A percentile compares a stretch with the other conserved stretches of the same genome.
Evolutionary conservation across 2,888 invertebrate genomes (phyloP).

Genomic region (Gerris lacustris): DNA sequence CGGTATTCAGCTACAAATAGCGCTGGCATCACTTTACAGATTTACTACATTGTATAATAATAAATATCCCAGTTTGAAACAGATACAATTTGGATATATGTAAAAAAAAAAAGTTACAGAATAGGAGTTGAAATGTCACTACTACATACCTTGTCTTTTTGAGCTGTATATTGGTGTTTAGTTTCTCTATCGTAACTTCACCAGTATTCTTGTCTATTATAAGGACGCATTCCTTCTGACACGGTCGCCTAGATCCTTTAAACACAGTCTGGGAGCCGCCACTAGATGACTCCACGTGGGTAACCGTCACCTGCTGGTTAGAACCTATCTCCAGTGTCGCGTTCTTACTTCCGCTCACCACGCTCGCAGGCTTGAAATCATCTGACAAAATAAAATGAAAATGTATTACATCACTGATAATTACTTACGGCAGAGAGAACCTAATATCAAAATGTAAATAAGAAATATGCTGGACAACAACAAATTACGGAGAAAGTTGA

Average conservation of each 20-base stretch:
- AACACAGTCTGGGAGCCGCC: conserved; percentile 85
- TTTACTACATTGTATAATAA: too few relatives aligned
- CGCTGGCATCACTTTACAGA: too few relatives aligned
- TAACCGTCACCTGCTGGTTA: conserved; percentile 77
- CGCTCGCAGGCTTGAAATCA: conserved; percentile 98
- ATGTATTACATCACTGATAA: conserved; percentile 11
- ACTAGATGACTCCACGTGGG: conserved; percentile 75
- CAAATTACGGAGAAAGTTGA: too few relatives aligned
- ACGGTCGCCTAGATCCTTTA: conserved; percentile 84
- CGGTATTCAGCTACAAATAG: too few relatives aligned
- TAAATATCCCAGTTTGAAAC: too few relatives aligned
- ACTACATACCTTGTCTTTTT: conserved; percentile 75
- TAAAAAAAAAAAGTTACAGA: too few relatives aligned
- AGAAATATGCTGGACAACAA: neutral
- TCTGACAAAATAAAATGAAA: conserved; percentile 47
- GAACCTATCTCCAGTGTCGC: conserved; percentile 83
- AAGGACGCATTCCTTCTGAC: conserved; percentile 87
- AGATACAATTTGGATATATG: too few relatives aligned
- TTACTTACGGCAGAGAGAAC: neutral
- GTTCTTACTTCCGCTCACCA: conserved; percentile 83
- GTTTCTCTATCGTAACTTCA: conserved; percentile 82
- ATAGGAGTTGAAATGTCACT: too few relatives aligned
- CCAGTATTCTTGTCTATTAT: conserved; percentile 87
- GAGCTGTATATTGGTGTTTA: conserved; percentile 81
- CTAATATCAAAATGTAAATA: neutral